A percentile compares a stretch with the other conserved stretches of the same genome.
phyloP scores from a whole-genome alignment of 1,140 invertebrate species.

The Schlechtendalia chinensis region DNA sequence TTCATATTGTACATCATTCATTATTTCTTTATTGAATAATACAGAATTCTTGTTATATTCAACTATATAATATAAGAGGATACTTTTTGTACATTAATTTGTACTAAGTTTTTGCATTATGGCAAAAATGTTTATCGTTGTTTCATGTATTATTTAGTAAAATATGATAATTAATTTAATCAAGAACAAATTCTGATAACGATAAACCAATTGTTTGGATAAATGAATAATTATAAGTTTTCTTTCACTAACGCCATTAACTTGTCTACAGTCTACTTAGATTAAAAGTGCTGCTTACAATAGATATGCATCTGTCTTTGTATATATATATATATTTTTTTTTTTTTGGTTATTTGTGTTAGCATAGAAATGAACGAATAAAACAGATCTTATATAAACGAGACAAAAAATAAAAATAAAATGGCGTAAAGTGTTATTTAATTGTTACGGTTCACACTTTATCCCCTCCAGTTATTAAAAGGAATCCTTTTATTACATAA shows the following conservation, averaged over 20 bases:
- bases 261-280: background rate
- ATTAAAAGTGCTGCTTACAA: conserved; percentile 13
- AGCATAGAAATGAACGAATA: conserved; percentile 21
- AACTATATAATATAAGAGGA: background rate
- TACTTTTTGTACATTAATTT: background rate
- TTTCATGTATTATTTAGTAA: background rate
- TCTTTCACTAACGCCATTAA: background rate
- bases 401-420: background rate
- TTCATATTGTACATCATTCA: background rate
- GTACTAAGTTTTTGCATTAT: background rate
- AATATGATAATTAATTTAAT: conserved; percentile 11
- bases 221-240: conserved; percentile 28
- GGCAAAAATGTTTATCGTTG: background rate
- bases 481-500: conserved; percentile 36
- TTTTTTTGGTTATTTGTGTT: conserved; percentile 26
- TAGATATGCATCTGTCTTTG: background rate
- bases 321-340: too few species aligned
- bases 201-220: conserved; percentile 20
- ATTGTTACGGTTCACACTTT: conserved; percentile 24
- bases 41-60: background rate
- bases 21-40: background rate
- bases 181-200: conserved; percentile 5
- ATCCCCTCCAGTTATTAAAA: conserved; percentile 33
- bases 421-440: conserved; percentile 42
- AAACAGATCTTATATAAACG: conserved; percentile 19